Evolutionary conservation across 2,888 invertebrate species (phyloP).

Genomic region (Pharmacophagus antenor): DNA sequence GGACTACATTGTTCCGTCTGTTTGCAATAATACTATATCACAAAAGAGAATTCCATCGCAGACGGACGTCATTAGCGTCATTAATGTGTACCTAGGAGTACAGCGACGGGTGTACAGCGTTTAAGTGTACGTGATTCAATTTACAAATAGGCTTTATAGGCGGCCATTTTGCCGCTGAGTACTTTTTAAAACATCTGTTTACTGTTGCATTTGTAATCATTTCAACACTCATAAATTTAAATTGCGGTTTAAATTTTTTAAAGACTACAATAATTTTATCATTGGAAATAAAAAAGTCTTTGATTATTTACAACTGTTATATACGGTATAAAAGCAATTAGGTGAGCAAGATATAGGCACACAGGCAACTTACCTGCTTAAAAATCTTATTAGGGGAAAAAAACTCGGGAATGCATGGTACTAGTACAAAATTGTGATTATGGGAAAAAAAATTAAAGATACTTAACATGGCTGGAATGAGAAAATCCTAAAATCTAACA

Average conservation of each 20-base stretch:
- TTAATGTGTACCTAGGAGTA: constrained; percentile 67
- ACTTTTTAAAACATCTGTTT: constrained; percentile 27
- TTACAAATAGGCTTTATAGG: constrained; percentile 28
- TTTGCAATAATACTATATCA: constrained; percentile 21
- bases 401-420: too few relatives aligned
- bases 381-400: too few relatives aligned
- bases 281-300: too few relatives aligned
- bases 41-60: constrained; percentile 39
- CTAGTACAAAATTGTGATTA: too few relatives aligned
- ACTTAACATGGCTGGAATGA: too few relatives aligned
- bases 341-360: too few relatives aligned
- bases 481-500: too few relatives aligned
- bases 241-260: neutral
- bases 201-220: constrained; percentile 4
- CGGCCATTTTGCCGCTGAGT: constrained; percentile 16
- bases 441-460: too few relatives aligned
- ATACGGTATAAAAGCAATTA: too few relatives aligned
- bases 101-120: constrained; percentile 48
- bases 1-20: neutral
- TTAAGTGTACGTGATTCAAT: constrained; percentile 38
- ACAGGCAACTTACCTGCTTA: too few relatives aligned
- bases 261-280: too few relatives aligned
- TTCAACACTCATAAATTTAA: neutral
- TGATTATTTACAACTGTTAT: too few relatives aligned
- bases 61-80: constrained; percentile 75